A percentile compares a stretch with the other conserved stretches of the same genome.
Evolutionary conservation across 2,113 vertebrate species (phyloP).

Genomic region (Lanius ludovicianus): DNA sequence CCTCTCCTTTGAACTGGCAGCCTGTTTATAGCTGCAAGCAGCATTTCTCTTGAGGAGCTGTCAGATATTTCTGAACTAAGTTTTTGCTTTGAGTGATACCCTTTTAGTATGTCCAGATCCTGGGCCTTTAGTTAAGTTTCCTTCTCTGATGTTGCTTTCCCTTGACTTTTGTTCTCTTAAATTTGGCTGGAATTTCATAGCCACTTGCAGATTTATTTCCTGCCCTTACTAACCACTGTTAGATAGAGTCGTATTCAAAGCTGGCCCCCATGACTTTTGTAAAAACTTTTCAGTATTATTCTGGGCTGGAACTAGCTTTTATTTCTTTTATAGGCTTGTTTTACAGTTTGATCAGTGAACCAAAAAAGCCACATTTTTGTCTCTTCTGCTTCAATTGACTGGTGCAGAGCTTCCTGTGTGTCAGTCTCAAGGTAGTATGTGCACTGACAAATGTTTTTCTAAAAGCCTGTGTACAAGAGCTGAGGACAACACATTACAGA

Average conservation of each 20-base stretch:
- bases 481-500: background rate
- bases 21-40: background rate
- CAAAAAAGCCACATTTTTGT: background rate
- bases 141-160: background rate
- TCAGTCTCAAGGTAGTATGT: background rate
- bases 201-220: background rate
- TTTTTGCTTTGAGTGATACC: background rate
- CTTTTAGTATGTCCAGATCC: background rate
- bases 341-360: conserved; percentile 13
- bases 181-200: background rate
- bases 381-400: background rate
- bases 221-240: background rate
- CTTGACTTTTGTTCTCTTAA: background rate
- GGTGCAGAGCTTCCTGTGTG: background rate
- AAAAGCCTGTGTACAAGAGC: background rate
- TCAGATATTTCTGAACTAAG: background rate
- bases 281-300: background rate
- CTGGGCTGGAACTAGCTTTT: background rate
- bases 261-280: background rate
- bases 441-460: background rate
- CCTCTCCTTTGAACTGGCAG: background rate
- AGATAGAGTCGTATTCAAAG: background rate
- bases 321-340: background rate
- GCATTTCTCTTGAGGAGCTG: background rate
- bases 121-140: background rate